phyloP scores from a whole-genome alignment of 1,140 invertebrate species.

The Lepidotrigona ventralis region DNA sequence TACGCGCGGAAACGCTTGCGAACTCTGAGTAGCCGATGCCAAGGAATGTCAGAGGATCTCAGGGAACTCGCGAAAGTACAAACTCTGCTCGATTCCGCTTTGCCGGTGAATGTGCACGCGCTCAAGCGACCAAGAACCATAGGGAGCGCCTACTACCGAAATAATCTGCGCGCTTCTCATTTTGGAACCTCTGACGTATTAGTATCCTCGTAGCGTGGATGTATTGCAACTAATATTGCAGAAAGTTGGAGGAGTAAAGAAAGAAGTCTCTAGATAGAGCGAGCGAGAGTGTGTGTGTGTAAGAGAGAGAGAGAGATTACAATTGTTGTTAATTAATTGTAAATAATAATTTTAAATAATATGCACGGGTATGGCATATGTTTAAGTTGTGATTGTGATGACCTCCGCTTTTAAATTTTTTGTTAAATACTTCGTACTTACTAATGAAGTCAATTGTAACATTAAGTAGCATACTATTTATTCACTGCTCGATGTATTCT shows the following conservation, averaged over 20 bases:
- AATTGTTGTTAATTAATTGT: too few relatives aligned
- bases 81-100: slow-evolving; percentile 11
- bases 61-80: slow-evolving; percentile 37
- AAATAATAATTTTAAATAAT: too few relatives aligned
- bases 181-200: slow-evolving; percentile 64
- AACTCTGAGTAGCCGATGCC: background rate
- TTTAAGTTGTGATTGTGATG: too few relatives aligned
- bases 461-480: too few relatives aligned
- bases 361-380: too few relatives aligned
- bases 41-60: slow-evolving; percentile 45
- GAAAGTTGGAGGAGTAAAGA: background rate
- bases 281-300: background rate
- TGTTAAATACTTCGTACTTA: too few relatives aligned
- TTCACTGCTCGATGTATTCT: too few relatives aligned
- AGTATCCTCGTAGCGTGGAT: slow-evolving; percentile 56
- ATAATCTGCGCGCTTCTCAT: slow-evolving; percentile 48
- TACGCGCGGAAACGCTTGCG: background rate
- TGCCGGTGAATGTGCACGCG: slow-evolving; percentile 19
- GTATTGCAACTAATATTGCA: slow-evolving; percentile 13
- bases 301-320: background rate
- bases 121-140: slow-evolving; percentile 13
- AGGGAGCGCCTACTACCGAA: slow-evolving; percentile 54
- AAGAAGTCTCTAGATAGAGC: background rate
- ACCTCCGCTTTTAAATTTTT: too few relatives aligned
- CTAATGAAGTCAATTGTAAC: too few relatives aligned